Evolutionary conservation across 1,140 invertebrate genomes (phyloP).

Genomic region (Penaeus indicus): DNA sequence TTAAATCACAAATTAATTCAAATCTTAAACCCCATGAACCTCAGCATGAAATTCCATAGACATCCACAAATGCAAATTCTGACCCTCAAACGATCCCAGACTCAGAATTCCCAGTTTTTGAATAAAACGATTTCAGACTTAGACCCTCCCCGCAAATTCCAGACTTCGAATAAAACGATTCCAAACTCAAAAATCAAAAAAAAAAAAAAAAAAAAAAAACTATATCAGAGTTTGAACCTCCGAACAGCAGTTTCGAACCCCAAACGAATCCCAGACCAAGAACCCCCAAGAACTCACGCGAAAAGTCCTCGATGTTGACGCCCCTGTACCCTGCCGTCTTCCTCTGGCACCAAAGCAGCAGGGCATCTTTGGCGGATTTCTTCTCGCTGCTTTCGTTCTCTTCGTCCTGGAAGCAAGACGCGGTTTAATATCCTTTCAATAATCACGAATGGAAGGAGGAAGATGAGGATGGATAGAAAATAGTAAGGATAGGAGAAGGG

Average conservation of each 20-base stretch:
- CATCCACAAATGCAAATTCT: too few species aligned
- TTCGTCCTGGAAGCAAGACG: conserved; percentile 81
- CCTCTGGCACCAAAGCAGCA: conserved; percentile 97
- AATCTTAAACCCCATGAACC: too few species aligned
- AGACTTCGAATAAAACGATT: too few species aligned
- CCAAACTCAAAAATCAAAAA: too few species aligned
- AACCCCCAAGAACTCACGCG: conserved; percentile 70
- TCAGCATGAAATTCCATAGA: too few species aligned
- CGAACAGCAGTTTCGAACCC: not conserved
- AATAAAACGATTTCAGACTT: too few species aligned
- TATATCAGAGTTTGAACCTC: too few species aligned
- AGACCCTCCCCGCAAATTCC: not conserved
- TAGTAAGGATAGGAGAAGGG: too few species aligned
- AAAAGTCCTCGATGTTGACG: conserved; percentile 87
- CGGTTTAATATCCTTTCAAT: not conserved
- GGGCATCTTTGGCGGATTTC: conserved; percentile 98
- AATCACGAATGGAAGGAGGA: not conserved
- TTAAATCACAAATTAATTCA: too few species aligned
- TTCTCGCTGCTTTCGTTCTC: conserved; percentile 98
- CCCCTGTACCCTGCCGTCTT: conserved; percentile 94
- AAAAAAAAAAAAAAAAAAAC: too few species aligned
- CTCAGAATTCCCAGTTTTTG: too few species aligned
- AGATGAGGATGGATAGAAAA: not conserved
- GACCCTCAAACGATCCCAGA: too few species aligned
- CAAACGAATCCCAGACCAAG: not conserved